Percentiles rank a stretch among this genome's conserved stretches.
These are phyloP conservation scores for Aphelocoma californica DNA, from an alignment of 2,797 vertebrate genomes.

Conservation along the genomic window DNA sequence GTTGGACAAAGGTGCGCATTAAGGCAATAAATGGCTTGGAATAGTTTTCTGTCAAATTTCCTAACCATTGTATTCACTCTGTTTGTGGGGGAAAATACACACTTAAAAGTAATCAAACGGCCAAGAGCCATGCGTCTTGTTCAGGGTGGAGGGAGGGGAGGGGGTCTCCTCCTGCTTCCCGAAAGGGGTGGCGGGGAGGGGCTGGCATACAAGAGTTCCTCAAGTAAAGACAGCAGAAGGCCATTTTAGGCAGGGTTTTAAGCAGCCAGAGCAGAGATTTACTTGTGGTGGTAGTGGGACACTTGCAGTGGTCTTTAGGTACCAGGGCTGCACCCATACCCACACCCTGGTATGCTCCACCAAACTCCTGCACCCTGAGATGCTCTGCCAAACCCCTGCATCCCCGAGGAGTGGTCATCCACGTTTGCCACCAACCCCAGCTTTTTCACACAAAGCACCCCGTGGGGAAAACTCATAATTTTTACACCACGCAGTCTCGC, in stretches of 20 bases:
- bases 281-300: not conserved
- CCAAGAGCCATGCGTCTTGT: conserved; percentile 63
- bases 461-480: conserved; percentile 78
- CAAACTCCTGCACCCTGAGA: fast-evolving
- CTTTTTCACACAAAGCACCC: conserved; percentile 78
- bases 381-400: fast-evolving
- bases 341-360: fast-evolving
- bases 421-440: conserved; percentile 57
- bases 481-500: conserved; percentile 74
- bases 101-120: conserved; percentile 72
- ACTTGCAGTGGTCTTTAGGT: not conserved
- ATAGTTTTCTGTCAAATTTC: conserved; percentile 98
- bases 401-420: not conserved
- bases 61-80: conserved; percentile 94
- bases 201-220: not conserved
- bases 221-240: conserved; percentile 28
- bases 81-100: conserved; percentile 81
- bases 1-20: conserved; percentile 99
- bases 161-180: conserved; percentile 51
- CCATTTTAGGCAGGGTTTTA: not conserved
- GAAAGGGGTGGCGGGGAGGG: not conserved
- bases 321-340: not conserved
- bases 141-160: not conserved
- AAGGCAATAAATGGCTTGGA: conserved; percentile 97
- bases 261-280: not conserved